Base-by-base conservation (phyloP, 2,113 vertebrate genomes). In the Oreochromis tanganicae region DNA sequence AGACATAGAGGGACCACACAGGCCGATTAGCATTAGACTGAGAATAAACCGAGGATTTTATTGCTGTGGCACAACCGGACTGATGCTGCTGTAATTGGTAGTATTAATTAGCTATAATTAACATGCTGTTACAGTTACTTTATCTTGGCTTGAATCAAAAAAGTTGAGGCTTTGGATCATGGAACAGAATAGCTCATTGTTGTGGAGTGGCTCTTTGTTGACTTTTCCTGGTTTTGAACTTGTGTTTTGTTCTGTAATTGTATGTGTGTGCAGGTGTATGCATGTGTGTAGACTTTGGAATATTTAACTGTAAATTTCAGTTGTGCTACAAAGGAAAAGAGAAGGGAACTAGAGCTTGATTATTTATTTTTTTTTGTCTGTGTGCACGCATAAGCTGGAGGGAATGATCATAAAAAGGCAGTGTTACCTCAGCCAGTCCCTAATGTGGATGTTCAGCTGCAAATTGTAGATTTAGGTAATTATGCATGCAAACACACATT, bases 291-390 rank as follows among this genome's bases (percentile, higher is more conserved):
- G 73, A 56, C 59, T 89, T 66, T 83, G 87, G 91, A 92, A 84
- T 90, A 89, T 93, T 93, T 92, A 80, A 81, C 78, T 56, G 87
- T 91, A 93, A 93, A 93, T 90, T 89, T 82, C 79, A 88, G 82
- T 91, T 94, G 32, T 85, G 52, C 89, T 86, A 54, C 73, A 82
- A 19, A 88, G 83, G 48, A 56, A 80, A 21, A 10, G 43, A 66
- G 83, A 86, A 61, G 14, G 59, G 73, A 90, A 80, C 36, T 91
- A 61, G 68, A 82, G 80, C 6, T 5, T 83, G 54, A 66, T 56
- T 34, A 82, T 48, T 36, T 7, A 6, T 32, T 32, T 80, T 4
- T 2, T 2, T 81, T 29, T 88, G 41, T 79, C 14, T 66, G n/a
- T 41, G 12, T 78, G 66, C 46, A 54, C 21, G 7, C 9, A 6